Percentiles rank a stretch among this genome's conserved stretches.
Evolutionary conservation across 2,888 invertebrate genomes (phyloP).

Genomic region (Phorcus lineatus): DNA sequence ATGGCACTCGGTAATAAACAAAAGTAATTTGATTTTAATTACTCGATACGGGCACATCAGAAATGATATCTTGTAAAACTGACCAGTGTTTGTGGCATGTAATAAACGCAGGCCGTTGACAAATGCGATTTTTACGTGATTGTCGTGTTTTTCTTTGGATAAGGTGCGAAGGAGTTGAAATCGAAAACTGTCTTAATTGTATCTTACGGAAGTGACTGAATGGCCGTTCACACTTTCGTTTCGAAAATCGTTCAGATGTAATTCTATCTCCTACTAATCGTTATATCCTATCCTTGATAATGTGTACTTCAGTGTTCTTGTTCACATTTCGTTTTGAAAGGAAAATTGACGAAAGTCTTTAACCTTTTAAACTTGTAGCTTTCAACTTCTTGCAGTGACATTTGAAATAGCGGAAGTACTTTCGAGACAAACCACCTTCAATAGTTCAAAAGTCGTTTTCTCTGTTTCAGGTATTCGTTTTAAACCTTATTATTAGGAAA

Average conservation of each 20-base stretch:
- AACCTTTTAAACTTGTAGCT: too few relatives aligned
- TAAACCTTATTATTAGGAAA: too few relatives aligned
- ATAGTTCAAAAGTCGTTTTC: too few relatives aligned
- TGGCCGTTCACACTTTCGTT: not conserved
- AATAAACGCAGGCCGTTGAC: not conserved
- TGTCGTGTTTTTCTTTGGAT: not conserved
- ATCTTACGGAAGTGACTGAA: not conserved
- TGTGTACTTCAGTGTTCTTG: too few relatives aligned
- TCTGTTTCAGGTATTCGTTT: too few relatives aligned
- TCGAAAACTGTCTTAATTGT: conserved; percentile 4
- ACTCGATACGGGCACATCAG: not conserved
- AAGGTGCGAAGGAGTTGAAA: not conserved
- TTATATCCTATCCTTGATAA: too few relatives aligned
- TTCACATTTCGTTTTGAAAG: too few relatives aligned
- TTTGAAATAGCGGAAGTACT: too few relatives aligned
- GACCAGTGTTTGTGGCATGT: conserved; percentile 8
- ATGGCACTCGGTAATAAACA: not conserved
- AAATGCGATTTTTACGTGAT: conserved; percentile 1
- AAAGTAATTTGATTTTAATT: conserved; percentile 18
- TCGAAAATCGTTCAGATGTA: not conserved
- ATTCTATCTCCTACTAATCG: not conserved
- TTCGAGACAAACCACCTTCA: too few relatives aligned
- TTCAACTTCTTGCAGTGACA: too few relatives aligned
- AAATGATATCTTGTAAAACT: not conserved
- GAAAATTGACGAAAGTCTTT: too few relatives aligned